A percentile compares a stretch with the other conserved stretches of the same genome.
Evolutionary conservation across 2,113 vertebrate genomes (phyloP).

Genomic region (Lates calcarifer): DNA sequence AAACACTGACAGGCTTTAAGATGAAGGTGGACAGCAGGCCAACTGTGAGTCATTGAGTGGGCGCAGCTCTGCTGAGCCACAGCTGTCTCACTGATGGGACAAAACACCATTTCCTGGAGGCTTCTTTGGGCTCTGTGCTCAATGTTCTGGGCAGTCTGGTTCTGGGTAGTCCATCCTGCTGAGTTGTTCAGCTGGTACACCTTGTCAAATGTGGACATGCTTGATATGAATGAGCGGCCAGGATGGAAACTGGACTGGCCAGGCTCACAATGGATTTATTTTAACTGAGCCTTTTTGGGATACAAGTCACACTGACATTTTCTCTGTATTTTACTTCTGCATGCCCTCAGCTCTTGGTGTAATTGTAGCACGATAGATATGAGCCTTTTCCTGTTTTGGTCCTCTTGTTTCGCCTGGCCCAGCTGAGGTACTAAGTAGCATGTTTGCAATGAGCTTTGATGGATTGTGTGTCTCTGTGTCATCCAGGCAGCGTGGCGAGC

Average conservation of each 20-base stretch:
- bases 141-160: constrained; percentile 11
- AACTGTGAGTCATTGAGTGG: constrained; percentile 24
- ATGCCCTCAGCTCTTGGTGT: constrained; percentile 16
- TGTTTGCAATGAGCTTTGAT: constrained; percentile 63
- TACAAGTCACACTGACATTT: neutral
- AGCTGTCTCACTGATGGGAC: constrained; percentile 43
- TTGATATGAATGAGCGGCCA: neutral
- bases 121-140: constrained; percentile 12
- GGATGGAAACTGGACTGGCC: constrained; percentile 8
- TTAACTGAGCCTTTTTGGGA: neutral
- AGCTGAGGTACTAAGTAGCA: constrained; percentile 32
- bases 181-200: neutral
- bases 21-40: constrained; percentile 27
- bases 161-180: neutral
- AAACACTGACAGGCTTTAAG: constrained; percentile 25
- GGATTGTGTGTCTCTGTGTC: constrained; percentile 76
- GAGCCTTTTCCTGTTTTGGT: constrained; percentile 57
- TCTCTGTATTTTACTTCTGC: neutral
- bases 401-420: constrained; percentile 8
- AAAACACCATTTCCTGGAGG: constrained; percentile 53
- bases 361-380: constrained; percentile 14
- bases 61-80: constrained; percentile 16
- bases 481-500: constrained; percentile 75
- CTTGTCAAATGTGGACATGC: neutral
- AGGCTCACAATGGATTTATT: neutral